These are phyloP conservation scores for Albula goreensis DNA, from an alignment of 2,113 vertebrate genomes.

Conservation along the genomic window DNA sequence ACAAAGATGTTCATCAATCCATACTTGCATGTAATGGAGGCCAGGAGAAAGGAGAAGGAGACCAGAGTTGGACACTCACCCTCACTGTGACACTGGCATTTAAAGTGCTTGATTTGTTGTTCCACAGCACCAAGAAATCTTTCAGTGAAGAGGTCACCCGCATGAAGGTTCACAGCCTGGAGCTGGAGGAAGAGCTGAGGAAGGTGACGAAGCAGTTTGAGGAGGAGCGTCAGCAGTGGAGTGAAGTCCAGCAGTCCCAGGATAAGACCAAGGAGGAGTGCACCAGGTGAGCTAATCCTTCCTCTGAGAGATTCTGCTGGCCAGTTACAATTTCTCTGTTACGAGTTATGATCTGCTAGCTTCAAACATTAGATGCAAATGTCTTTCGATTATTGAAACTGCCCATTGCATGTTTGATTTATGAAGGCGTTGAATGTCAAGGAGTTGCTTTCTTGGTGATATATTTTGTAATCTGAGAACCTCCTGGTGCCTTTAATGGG, in stretches of 20 bases:
- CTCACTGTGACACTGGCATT: not conserved
- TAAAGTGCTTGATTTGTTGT: not conserved
- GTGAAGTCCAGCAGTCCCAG: slow-evolving; percentile 61
- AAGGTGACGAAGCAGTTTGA: slow-evolving; percentile 57
- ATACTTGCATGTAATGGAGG: too few species aligned
- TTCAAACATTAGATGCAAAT: too few species aligned
- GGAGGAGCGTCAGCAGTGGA: slow-evolving; percentile 59
- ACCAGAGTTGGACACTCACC: too few species aligned
- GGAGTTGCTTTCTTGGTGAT: not conserved
- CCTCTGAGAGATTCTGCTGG: too few species aligned
- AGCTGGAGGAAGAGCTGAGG: slow-evolving; percentile 66
- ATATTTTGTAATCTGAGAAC: not conserved
- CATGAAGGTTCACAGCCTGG: slow-evolving; percentile 53
- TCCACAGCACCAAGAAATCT: slow-evolving; percentile 67
- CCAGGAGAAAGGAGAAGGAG: too few species aligned
- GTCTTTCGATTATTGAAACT: too few species aligned
- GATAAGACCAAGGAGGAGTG: slow-evolving; percentile 69
- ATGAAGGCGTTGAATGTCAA: too few species aligned
- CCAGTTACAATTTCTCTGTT: too few species aligned
- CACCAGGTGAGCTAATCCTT: slow-evolving; percentile 65
- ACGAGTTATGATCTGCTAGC: too few species aligned
- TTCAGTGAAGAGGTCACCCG: slow-evolving; percentile 55
- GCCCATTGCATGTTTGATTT: too few species aligned
- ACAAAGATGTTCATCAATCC: too few species aligned
- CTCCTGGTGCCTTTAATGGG: not conserved